phyloP scores from a whole-genome alignment of 2,797 vertebrate genomes.

The Hydrolagus colliei region DNA sequence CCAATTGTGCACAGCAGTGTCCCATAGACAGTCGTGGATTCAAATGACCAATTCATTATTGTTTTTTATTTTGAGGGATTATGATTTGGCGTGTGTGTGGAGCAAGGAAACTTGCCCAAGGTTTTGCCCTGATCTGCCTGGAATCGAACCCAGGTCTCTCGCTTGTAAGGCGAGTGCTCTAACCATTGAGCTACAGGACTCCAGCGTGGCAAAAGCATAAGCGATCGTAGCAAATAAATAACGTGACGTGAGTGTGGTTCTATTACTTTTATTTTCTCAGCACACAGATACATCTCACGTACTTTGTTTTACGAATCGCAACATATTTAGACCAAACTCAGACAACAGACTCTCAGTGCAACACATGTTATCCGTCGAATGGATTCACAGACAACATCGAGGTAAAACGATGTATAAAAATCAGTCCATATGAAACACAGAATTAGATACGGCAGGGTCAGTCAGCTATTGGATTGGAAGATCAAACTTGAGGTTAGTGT shows the following conservation, averaged over 20 bases:
- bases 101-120: no score
- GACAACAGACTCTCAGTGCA: background rate
- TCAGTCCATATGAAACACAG: slow-evolving; percentile 60
- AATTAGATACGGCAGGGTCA: slow-evolving; percentile 60
- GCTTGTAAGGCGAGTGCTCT: no score
- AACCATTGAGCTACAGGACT: no score
- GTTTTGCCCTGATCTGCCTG: no score
- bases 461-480: slow-evolving; percentile 42
- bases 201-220: no score
- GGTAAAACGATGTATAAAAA: slow-evolving; percentile 73
- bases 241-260: background rate
- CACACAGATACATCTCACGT: background rate
- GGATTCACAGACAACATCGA: slow-evolving; percentile 72
- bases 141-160: no score
- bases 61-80: no score
- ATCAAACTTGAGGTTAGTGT: slow-evolving; percentile 40
- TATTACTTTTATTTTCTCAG: slow-evolving; percentile 12
- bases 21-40: no score
- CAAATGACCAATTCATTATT: no score
- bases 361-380: slow-evolving; percentile 47
- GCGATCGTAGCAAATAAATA: no score
- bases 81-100: no score
- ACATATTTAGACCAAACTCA: background rate
- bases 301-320: background rate
- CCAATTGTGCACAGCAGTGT: no score